phyloP scores from a whole-genome alignment of 1,140 invertebrate species.

The Wasmannia auropunctata region DNA sequence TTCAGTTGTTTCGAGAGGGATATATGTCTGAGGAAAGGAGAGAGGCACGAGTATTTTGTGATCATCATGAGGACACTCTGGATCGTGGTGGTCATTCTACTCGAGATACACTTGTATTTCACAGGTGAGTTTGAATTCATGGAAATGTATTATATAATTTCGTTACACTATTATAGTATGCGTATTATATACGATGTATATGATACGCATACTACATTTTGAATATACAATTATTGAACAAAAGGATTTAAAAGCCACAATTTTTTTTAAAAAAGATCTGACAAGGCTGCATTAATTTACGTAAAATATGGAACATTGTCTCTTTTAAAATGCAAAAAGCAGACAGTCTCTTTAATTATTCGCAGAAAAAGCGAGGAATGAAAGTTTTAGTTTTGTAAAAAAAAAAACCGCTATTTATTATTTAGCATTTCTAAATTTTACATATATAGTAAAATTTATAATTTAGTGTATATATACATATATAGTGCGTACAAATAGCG shows the following conservation, averaged over 20 bases:
- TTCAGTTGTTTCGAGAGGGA: constrained; percentile 62
- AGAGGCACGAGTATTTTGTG: constrained; percentile 34
- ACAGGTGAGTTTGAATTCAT: constrained; percentile 68
- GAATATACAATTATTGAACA: neutral
- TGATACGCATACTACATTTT: no score
- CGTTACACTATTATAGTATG: neutral
- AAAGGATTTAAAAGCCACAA: neutral
- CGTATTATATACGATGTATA: neutral
- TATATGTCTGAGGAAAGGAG: constrained; percentile 58
- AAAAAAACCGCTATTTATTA: neutral
- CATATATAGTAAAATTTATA: no score
- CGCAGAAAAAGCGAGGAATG: neutral
- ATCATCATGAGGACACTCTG: constrained; percentile 76
- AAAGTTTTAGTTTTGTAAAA: neutral
- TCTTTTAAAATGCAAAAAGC: neutral
- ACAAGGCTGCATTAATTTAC: neutral
- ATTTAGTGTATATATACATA: no score
- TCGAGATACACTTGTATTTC: constrained; percentile 77
- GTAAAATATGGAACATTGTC: neutral
- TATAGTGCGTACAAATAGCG: neutral
- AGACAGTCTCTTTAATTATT: neutral
- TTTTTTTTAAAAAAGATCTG: neutral
- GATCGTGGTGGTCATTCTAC: constrained; percentile 71
- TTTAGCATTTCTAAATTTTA: neutral
- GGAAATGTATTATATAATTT: neutral